phyloP scores from a whole-genome alignment of 1,140 invertebrate species.

The Drosophila ambigua region DNA sequence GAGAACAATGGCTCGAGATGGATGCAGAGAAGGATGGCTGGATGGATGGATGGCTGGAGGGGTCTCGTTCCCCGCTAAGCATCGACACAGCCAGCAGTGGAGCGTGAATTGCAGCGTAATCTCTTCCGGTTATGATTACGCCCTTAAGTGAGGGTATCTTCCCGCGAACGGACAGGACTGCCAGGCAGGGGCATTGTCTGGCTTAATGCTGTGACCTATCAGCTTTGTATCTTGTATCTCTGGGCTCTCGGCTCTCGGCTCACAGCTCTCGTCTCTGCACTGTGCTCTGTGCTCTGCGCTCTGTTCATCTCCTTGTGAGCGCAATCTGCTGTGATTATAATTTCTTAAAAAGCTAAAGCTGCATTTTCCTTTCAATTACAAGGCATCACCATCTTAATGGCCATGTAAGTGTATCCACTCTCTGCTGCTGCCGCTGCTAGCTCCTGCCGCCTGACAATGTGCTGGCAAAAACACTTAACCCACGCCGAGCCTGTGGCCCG shows the following conservation, averaged over 20 bases:
- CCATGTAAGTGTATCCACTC: slow-evolving; percentile 54
- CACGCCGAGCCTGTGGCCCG: slow-evolving; percentile 25
- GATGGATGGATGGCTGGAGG: slow-evolving; percentile 2
- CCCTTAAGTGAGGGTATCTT: slow-evolving; percentile 61
- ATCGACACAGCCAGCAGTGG: slow-evolving; percentile 28
- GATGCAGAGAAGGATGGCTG: slow-evolving; percentile 14
- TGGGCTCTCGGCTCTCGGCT: not conserved
- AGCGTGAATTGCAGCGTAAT: slow-evolving; percentile 77
- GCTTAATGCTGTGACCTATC: slow-evolving; percentile 76
- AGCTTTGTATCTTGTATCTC: slow-evolving; percentile 69
- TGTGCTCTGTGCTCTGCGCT: not conserved
- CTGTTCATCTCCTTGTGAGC: not conserved
- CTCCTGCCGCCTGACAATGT: slow-evolving; percentile 38
- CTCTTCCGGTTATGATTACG: slow-evolving; percentile 81
- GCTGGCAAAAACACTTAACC: slow-evolving; percentile 66
- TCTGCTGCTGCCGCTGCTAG: slow-evolving; percentile 5
- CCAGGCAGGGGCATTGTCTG: slow-evolving; percentile 40
- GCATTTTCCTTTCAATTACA: slow-evolving; percentile 76
- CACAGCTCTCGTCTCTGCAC: slow-evolving; percentile 8
- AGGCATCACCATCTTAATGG: slow-evolving; percentile 51
- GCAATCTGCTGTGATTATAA: slow-evolving; percentile 81
- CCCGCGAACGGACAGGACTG: slow-evolving; percentile 24
- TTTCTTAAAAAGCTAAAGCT: slow-evolving; percentile 81
- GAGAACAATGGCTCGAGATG: slow-evolving; percentile 30
- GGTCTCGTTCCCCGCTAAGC: slow-evolving; percentile 21